Conservation (phyloP, 2,888 invertebrate species). For the Orthonevra nobilis region DNA sequence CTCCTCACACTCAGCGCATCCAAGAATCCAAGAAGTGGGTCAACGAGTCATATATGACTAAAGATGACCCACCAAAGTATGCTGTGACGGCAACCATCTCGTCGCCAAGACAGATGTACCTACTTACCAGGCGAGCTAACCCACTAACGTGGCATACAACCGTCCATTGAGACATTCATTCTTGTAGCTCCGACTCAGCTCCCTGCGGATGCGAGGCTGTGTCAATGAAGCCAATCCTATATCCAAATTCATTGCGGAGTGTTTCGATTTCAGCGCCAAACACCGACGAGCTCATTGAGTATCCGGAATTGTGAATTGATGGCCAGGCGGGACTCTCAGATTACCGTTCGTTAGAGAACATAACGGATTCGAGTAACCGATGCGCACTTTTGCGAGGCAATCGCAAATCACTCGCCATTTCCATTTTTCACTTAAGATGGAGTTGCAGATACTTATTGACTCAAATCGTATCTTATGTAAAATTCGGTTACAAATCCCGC, state of each 20-base stretch:
- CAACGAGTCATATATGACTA: conserved; percentile 51
- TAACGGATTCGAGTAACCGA: conserved; percentile 18
- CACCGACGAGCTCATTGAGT: not conserved
- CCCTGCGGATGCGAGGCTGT: not conserved
- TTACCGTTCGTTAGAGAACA: conserved; percentile 30
- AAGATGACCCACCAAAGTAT: conserved; percentile 55
- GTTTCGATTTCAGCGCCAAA: conserved; percentile 22
- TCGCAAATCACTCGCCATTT: not conserved
- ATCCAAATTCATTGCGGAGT: conserved; percentile 10
- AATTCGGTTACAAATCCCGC: conserved; percentile 27
- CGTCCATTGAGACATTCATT: not conserved
- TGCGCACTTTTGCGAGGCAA: no score
- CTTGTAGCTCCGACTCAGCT: conserved; percentile 3
- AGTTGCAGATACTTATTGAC: not conserved
- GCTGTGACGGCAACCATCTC: not conserved
- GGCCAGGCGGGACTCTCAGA: conserved; percentile 14
- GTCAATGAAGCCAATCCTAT: not conserved
- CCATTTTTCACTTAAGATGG: not conserved
- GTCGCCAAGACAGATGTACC: conserved; percentile 35
- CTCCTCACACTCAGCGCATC: conserved; percentile 31
- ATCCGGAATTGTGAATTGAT: conserved; percentile 10
- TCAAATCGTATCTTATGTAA: conserved; percentile 28
- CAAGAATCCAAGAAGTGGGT: conserved; percentile 54
- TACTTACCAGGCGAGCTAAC: not conserved
- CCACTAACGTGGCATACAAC: not conserved